Evolutionary conservation across 2,888 invertebrate genomes (phyloP), one percentile per base, ranked within the genome.

Genomic region (Dynastes tityus): DNA sequence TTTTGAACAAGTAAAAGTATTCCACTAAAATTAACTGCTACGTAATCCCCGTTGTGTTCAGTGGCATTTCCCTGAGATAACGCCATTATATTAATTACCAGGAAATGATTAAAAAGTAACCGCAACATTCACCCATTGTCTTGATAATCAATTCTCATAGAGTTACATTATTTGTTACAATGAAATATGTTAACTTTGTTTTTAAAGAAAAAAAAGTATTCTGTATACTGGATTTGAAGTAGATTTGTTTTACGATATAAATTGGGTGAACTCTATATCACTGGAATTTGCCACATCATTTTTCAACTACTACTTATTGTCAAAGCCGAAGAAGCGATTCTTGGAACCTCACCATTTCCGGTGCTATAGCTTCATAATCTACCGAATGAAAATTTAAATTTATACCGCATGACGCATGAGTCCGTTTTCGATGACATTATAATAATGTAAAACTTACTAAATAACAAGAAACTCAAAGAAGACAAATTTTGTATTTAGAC

Each of bases 321-420:
- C n/a, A 6, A 16, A 53, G n/a, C 16, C 53, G 6, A 53, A 53
- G 51, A 22, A 70, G 70, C 49, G 51, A 8, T 70, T 51, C 70
- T 70, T 9, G n/a, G 53, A 70, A 70, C 11, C 27, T 64, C 11
- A 64, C 8, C 70, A 13, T 51, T 70, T 70, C 53, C 70, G 51
- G 70, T n/a, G 49, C 2, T 40, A 8, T 16, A 22, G 32, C 16
- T 70, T n/a, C 29, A 70, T 70, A 49, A 70, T 29, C 53, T 27
- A 51, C 40, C 5, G 51, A 27, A 51, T 70, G 29, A 70, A 70
- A 45, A 4, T 70, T 45, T 3, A 53, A 70, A 13, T 22, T 51
- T 68, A 68, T 16, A 11, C 40, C 22, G 51, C n/a, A 32, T 51
- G 49, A 68, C 51, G 29, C 68, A 68, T 22, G 37, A 65, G n/a